Evolutionary conservation across 1,140 invertebrate genomes (phyloP), one percentile per base, ranked within the genome.

Genomic region (Caenorhabditis tropicalis): DNA sequence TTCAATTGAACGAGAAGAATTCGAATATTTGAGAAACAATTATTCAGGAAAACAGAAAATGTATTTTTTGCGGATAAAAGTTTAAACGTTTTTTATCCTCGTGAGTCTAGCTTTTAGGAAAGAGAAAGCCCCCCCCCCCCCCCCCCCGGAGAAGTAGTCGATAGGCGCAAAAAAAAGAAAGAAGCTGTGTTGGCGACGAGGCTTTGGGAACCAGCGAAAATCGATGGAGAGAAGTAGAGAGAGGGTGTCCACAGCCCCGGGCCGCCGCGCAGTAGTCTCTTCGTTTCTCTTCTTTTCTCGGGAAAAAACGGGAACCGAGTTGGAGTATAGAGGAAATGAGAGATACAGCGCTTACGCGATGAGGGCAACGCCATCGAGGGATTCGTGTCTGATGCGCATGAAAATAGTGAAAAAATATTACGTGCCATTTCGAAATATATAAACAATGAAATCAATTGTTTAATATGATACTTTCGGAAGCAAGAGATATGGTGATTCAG

Each of bases 181-280:
- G 65, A 74, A 74, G 65, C 43, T 74, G 65, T 46, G 65, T 24
- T 74, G 65, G 36, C 65, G 65, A 74, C 36, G 36, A 74, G 65
- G 65, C 65, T 74, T 74, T 33, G 43, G 29, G 65, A 74, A 74
- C 33, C 65, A 74, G 36, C 36, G 36, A 74, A 74, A 74, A 74
- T 74, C 65, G 65, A 74, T 74, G 65, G 36, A 46, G 33, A 43
- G 36, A 74, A 74, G 65, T 74, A 74, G 65, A 21, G 36, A 46
- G 29, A 74, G 65, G 65, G 65, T 74, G 36, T 74, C 65, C 65
- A 24, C 65, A 74, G 65, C 65, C 36, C n/a, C 43, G 65, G 24
- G 65, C 29, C 65, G 65, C 65, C 65, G 65, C 65, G 65, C 65
- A 74, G 65, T 74, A 74, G 65, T n/a, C 65, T 74, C 65, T 15